Evolutionary conservation across 1,140 invertebrate species (phyloP), one percentile per base, ranked within the genome.

Genomic region (Dendroctonus ponderosae): DNA sequence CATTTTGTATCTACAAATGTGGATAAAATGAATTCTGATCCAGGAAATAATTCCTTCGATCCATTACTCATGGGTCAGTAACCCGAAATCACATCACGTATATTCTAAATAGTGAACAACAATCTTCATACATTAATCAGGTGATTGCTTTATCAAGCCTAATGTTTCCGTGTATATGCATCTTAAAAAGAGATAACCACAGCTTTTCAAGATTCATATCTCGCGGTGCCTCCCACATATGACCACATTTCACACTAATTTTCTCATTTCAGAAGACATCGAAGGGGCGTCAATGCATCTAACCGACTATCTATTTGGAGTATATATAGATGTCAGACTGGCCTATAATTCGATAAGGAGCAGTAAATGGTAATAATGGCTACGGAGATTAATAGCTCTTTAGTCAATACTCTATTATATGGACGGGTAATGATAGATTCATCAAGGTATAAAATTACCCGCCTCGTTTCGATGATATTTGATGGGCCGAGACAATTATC

Each of bases 201-300:
- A 7, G 50, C 38, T 65, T 58, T 56, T 58, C 54, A 53, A 65
- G 62, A 65, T 65, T 56, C 62, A 65, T 65, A 65, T 65, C 62
- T 48, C 26, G 11, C 37, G 53, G 53, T 57, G 41, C 62, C 62
- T 57, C 62, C 62, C 62, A 65, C 62, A 57, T 65, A 49, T 12
- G 57, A 57, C 62, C 50, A 65, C 44, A 65, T 37, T 49, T 65
- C 26, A 57, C 53, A 65, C 61, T 63, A 63, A 63, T 63, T 54
- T 63, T 63, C 61, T 53, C 61, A 39, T 63, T 54, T 51, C 37
- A 63, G 51, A 63, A 53, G 61, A 63, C 51, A 63, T 48, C 9
- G 61, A 63, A 63, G 50, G 61, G 61, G 61, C 61, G 61, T 63
- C 59, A 42, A 62, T 62, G 12, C 12, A 62, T 41, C 49, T 62